Conservation (phyloP, 2,113 vertebrate species). For the Oxyura jamaicensis region DNA sequence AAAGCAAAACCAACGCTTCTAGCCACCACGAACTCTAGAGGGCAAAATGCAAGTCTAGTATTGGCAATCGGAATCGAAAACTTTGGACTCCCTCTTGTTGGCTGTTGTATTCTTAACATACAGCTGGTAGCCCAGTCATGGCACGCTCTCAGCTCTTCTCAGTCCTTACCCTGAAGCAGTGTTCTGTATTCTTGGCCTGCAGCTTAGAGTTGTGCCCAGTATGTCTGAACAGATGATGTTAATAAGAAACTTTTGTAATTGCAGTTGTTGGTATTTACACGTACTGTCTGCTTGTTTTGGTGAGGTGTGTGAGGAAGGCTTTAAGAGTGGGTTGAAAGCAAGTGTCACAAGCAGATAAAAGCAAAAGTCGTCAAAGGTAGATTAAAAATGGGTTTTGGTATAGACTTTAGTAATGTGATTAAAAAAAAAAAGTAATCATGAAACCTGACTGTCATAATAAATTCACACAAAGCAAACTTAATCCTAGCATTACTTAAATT, state of each 20-base stretch:
- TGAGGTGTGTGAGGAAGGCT: constrained; percentile 13
- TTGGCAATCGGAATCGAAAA: neutral
- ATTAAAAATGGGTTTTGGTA: constrained; percentile 57
- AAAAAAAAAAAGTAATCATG: constrained; percentile 41
- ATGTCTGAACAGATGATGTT: accelerated
- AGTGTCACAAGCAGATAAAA: constrained; percentile 48
- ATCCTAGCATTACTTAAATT: neutral
- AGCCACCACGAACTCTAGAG: neutral
- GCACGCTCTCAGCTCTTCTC: neutral
- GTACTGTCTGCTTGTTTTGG: neutral
- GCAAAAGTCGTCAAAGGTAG: constrained; percentile 46
- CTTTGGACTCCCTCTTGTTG: neutral
- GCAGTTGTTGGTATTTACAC: neutral
- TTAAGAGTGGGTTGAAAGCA: constrained; percentile 31
- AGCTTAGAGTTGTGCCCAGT: neutral
- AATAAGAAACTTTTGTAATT: neutral
- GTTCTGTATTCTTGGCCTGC: neutral
- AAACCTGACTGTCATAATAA: constrained; percentile 19
- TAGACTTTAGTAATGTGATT: constrained; percentile 35
- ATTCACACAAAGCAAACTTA: neutral
- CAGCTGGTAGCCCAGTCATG: neutral
- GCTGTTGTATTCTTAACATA: neutral
- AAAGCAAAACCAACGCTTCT: too few relatives aligned
- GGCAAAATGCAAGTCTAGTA: neutral
- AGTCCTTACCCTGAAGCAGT: neutral